Base-by-base conservation (phyloP, 1,140 invertebrate species). In the Papilio polyxenes region DNA sequence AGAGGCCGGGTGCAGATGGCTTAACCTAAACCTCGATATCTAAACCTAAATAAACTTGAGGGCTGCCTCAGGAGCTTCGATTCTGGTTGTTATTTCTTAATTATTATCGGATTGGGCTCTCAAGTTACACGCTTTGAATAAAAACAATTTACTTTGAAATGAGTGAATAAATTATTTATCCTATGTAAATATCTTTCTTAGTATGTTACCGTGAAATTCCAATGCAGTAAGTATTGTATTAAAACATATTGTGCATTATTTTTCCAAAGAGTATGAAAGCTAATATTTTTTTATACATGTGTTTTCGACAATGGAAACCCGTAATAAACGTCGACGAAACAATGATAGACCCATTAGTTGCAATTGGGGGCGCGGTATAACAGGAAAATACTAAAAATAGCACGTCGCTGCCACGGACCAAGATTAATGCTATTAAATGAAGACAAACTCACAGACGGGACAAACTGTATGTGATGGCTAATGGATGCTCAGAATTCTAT, bases 351-450 rank as follows among this genome's bases (percentile, higher is more conserved):
- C 62, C 4, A 37, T 69, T 69, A 72, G 65, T 72, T 37, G 65
- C 65, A 72, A 72, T 72, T 72, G 65, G 11, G 65, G 65, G 31
- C 65, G 65, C 65, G 65, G 65, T 72, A 10, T 13, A 37, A 37
- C 65, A 72, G 65, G 65, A 72, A 72, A 72, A 72, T 72, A 7
- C 65, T 72, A 37, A 72, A 72, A 72, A 72, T 72, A 72, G 65
- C 31, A 11, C 31, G 17, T 13, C 13, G 0, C 62, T 15, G 11
- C 65, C 31, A 15, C 65, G 65, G 31, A 13, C 31, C 65, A 72
- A 72, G 65, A 72, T 72, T 37, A 72, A 72, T 72, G 20, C 23
- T 72, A 65, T 72, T 72, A 40, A 72, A 72, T 37, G 65, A 15
- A 72, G 65, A 65, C 23, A 23, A 69, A 69, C 62, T 15, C 53